Evolutionary conservation across 1,140 invertebrate genomes (phyloP).

Genomic region (Bombus terrestris): DNA sequence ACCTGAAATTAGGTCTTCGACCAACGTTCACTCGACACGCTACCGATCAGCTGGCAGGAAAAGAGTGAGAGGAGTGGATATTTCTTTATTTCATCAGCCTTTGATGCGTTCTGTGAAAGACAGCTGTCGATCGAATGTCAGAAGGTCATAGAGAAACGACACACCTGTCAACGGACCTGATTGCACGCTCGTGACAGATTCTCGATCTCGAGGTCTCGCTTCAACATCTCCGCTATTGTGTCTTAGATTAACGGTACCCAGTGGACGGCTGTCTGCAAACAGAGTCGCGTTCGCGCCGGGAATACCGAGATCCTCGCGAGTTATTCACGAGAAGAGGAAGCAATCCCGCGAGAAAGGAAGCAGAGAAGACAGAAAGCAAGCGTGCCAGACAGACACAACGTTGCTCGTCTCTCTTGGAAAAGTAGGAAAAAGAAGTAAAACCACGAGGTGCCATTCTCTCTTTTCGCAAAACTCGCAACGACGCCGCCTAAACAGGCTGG

Average conservation of each 20-base stretch:
- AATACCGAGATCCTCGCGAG: constrained; percentile 33
- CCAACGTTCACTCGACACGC: too few species aligned
- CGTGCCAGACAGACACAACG: not conserved
- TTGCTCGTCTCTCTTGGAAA: too few species aligned
- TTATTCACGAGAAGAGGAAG: not conserved
- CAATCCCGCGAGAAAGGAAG: not conserved
- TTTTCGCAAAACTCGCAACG: not conserved
- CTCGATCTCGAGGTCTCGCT: not conserved
- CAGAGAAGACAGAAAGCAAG: not conserved
- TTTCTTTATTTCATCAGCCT: not conserved
- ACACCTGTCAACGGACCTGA: constrained; percentile 14
- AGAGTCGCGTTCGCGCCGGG: constrained; percentile 20
- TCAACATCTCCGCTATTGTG: constrained; percentile 69
- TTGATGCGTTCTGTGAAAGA: not conserved
- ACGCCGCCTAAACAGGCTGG: not conserved
- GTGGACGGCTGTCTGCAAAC: constrained; percentile 49
- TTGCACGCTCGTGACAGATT: constrained; percentile 11
- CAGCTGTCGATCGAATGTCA: constrained; percentile 29
- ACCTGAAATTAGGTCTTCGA: too few species aligned
- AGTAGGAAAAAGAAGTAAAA: not conserved
- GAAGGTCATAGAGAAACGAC: not conserved
- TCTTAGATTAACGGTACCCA: constrained; percentile 75
- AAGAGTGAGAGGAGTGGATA: too few species aligned
- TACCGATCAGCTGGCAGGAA: not conserved
- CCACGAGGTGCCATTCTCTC: not conserved